A percentile compares a stretch with the other conserved stretches of the same genome.
phyloP scores from a whole-genome alignment of 1,140 invertebrate genomes.

The Mizuhopecten yessoensis region DNA sequence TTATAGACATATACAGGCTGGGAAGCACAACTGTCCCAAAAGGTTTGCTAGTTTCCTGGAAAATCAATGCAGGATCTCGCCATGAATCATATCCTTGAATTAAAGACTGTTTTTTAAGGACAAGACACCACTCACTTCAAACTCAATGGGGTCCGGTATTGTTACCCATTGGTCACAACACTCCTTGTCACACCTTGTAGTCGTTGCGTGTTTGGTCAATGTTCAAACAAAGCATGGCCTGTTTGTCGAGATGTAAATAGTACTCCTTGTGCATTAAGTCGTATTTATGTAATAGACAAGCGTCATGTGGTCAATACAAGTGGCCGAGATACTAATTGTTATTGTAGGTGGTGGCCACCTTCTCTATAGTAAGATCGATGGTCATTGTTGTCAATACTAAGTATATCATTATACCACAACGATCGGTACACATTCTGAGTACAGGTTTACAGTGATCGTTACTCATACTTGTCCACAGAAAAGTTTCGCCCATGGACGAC shows the following conservation, averaged over 20 bases:
- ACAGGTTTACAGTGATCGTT: too few species aligned
- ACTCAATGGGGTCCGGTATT: neutral
- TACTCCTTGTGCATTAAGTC: neutral
- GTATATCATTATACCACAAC: too few species aligned
- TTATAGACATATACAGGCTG: neutral
- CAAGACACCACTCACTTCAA: neutral
- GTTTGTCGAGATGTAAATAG: neutral
- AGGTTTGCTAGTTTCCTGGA: neutral
- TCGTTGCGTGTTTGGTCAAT: neutral
- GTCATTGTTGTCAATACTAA: too few species aligned
- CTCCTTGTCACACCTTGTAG: neutral
- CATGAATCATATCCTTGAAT: neutral
- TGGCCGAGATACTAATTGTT: neutral
- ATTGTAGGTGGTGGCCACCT: too few species aligned
- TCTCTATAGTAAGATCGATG: too few species aligned
- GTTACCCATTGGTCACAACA: neutral
- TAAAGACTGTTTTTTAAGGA: neutral
- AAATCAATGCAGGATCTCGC: conserved; percentile 25
- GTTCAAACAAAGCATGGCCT: neutral
- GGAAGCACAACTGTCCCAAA: conserved; percentile 23
- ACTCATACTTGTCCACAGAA: neutral
- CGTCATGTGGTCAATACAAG: neutral
- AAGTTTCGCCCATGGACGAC: too few species aligned
- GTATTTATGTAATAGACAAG: neutral
- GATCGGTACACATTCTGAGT: neutral